A percentile compares a stretch with the other conserved stretches of the same genome.
Conservation (phyloP, 2,888 invertebrate species). For the Caenorhabditis sulstoni region DNA sequence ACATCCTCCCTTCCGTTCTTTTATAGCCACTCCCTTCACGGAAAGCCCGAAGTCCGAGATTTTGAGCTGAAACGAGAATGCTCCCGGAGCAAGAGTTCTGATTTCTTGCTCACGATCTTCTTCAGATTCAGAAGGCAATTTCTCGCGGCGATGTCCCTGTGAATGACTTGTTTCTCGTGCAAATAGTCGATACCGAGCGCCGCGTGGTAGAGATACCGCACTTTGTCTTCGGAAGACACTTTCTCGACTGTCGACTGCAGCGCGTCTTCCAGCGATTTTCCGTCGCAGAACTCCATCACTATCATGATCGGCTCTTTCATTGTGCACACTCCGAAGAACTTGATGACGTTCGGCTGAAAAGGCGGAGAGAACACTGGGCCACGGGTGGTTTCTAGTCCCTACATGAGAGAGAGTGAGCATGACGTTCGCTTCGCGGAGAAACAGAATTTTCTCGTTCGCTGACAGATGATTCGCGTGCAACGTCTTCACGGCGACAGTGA, state of each 20-base stretch:
- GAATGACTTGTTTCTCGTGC: conserved; percentile 60
- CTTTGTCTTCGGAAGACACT: conserved; percentile 40
- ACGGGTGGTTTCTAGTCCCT: neutral
- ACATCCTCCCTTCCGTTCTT: conserved; percentile 49
- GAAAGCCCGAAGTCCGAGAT: conserved; percentile 68
- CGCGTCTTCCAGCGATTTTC: conserved; percentile 46
- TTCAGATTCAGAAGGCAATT: conserved; percentile 49
- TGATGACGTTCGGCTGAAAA: conserved; percentile 87
- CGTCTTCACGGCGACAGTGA: conserved; percentile 67
- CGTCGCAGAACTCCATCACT: conserved; percentile 65
- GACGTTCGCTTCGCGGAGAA: conserved; percentile 95
- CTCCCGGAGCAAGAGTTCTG: too few relatives aligned
- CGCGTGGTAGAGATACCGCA: conserved; percentile 59
- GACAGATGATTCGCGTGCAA: conserved; percentile 89
- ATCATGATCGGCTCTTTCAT: conserved; percentile 68
- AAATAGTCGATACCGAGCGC: conserved; percentile 65
- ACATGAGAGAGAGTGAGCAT: conserved; percentile 86
- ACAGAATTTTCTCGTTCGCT: conserved; percentile 95
- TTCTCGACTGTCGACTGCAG: conserved; percentile 20
- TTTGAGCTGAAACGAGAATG: conserved; percentile 50
- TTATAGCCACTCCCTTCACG: conserved; percentile 51
- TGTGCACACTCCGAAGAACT: conserved; percentile 89
- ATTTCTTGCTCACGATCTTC: conserved; percentile 18
- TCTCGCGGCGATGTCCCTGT: conserved; percentile 60
- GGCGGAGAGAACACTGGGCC: neutral